A percentile compares a stretch with the other conserved stretches of the same genome.
These are phyloP conservation scores for Thunnus albacares DNA, from an alignment of 2,797 vertebrate genomes.

Conservation along the genomic window DNA sequence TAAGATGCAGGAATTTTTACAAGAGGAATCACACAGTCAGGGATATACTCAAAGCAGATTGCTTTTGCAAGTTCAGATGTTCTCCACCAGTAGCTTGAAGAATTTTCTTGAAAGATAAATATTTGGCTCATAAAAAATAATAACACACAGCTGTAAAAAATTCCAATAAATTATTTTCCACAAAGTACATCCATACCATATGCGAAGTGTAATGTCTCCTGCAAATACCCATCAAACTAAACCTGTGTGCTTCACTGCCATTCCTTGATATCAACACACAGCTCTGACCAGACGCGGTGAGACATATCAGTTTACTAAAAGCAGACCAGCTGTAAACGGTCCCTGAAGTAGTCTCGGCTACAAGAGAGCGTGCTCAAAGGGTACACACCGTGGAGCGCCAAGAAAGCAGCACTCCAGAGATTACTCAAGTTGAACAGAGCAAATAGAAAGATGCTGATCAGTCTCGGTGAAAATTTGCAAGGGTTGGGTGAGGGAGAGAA, in stretches of 20 bases:
- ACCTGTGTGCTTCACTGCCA: constrained; percentile 34
- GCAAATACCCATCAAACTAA: constrained; percentile 32
- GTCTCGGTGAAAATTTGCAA: constrained; percentile 13
- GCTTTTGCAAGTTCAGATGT: constrained; percentile 20
- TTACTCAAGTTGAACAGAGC: constrained; percentile 35
- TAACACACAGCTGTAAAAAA: constrained; percentile 7
- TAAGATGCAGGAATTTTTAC: constrained; percentile 57
- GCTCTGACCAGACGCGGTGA: constrained; percentile 48
- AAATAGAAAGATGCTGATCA: constrained; percentile 9
- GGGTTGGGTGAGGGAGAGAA: neutral
- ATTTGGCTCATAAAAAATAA: constrained; percentile 39
- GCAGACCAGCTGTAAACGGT: constrained; percentile 63
- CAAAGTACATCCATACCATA: neutral
- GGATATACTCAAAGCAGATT: constrained; percentile 45
- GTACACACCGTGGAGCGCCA: neutral
- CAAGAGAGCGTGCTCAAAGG: constrained; percentile 10
- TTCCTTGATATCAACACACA: constrained; percentile 64
- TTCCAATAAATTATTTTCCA: neutral
- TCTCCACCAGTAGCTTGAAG: constrained; percentile 18
- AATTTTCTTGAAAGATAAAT: constrained; percentile 33
- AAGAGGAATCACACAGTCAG: constrained; percentile 41
- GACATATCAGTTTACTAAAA: constrained; percentile 71
- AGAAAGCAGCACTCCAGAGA: constrained; percentile 45
- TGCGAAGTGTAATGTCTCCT: constrained; percentile 17
- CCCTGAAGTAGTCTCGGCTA: constrained; percentile 45